Evolutionary conservation across 2,888 invertebrate genomes (phyloP).

Genomic region (Physocephala rufipes): DNA sequence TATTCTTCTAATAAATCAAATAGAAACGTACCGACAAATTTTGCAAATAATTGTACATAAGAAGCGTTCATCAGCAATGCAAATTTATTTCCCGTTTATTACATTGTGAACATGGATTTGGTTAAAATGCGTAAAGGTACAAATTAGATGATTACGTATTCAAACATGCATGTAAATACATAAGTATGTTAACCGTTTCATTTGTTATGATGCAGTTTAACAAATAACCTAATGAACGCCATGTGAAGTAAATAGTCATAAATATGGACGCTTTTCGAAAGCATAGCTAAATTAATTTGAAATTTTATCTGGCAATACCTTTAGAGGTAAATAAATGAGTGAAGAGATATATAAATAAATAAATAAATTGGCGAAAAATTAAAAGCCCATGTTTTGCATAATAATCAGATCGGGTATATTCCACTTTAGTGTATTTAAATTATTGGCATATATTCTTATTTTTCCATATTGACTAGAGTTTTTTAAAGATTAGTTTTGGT

Average conservation of each 20-base stretch:
- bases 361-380: slow-evolving; percentile 9
- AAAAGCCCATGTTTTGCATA: slow-evolving; percentile 12
- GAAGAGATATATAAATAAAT: background rate
- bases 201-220: background rate
- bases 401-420: slow-evolving; percentile 3
- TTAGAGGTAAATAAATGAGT: no score
- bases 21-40: no score
- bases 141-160: slow-evolving; percentile 10
- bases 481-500: background rate
- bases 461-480: background rate
- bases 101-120: background rate
- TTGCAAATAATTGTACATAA: no score
- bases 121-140: background rate
- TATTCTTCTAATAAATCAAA: no score
- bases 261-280: background rate
- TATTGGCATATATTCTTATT: no score
- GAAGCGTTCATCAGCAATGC: no score
- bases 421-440: background rate
- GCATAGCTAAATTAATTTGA: background rate
- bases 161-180: no score
- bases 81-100: no score
- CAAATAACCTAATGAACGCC: background rate
- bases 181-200: background rate
- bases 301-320: slow-evolving; percentile 15
- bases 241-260: no score